Evolutionary conservation across 2,113 vertebrate genomes (phyloP), one percentile per base, ranked within the genome.

Genomic region (Scomber scombrus): DNA sequence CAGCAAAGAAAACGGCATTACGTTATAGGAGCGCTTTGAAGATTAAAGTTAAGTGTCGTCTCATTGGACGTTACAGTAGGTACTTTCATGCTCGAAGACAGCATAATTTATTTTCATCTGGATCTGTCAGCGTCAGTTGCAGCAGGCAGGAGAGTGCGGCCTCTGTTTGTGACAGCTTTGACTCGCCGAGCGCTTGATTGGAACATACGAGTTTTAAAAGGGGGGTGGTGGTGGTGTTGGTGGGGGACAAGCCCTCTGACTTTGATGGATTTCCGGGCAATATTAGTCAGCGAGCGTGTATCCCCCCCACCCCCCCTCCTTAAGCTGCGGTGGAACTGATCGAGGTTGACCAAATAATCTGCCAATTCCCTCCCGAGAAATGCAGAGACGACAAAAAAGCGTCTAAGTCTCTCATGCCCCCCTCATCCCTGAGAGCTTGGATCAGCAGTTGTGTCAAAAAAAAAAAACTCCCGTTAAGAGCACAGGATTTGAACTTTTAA

Each of bases 291-390:
- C 82, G 87, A 91, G 87, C 88, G 81, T 89, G 89, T 91, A 87
- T 90, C 81, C 89, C 88, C 88, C 26, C 57, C 26, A 2, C 23
- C 57, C 50, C 16, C 67, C 34, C 7, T 55, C 67, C 16, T 85
- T 92, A 93, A 94, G 93, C 94, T 93, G 93, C 52, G 87, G 90
- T 92, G 94, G 93, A 95, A 94, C 93, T 86, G 94, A 95, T 94
- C 91, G 88, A 90, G 93, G 92, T 91, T 94, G 94, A 94, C 92
- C 93, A 94, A 94, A 95, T 94, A 94, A 95, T 95, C 94, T 93
- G 90, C 93, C 94, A 93, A 93, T 94, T 95, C 90, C 91, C 92
- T 91, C 84, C 80, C 73, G 73, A 86, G 91, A 92, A 95, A 92
- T 93, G 94, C 93, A 84, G 88, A 90, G 92, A 68, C 64, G 88